These are phyloP conservation scores for Cataglyphis livida DNA, from an alignment of 2,888 invertebrate genomes.

Conservation along the genomic window DNA sequence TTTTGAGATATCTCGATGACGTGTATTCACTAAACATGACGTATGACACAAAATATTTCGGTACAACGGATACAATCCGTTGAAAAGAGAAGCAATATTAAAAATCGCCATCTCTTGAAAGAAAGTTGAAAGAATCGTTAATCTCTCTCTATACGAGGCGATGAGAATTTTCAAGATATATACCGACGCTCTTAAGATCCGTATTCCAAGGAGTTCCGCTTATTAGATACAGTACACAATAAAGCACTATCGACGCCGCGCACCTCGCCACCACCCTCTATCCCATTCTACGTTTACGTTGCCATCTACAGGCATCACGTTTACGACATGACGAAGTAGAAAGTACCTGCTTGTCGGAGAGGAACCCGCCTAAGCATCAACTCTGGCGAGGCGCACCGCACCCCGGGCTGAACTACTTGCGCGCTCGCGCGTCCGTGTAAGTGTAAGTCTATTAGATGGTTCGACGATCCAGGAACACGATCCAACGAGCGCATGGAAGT, in stretches of 20 bases:
- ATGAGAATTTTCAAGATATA: background rate
- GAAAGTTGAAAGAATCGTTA: background rate
- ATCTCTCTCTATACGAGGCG: background rate
- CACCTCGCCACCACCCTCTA: slow-evolving; percentile 3
- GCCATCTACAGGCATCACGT: slow-evolving; percentile 22
- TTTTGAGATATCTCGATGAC: slow-evolving; percentile 12
- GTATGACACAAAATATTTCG: background rate
- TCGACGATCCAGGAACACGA: slow-evolving; percentile 66
- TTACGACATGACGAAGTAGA: slow-evolving; percentile 46
- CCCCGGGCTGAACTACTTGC: slow-evolving; percentile 6
- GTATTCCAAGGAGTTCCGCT: slow-evolving; percentile 15
- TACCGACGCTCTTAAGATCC: background rate
- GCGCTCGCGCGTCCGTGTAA: slow-evolving; percentile 48
- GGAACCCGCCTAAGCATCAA: slow-evolving; percentile 36
- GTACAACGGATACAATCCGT: no score
- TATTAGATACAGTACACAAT: slow-evolving; percentile 32
- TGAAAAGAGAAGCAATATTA: background rate
- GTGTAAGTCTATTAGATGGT: slow-evolving; percentile 73
- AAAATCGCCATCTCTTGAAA: background rate
- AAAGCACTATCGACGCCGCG: slow-evolving; percentile 27
- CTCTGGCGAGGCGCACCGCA: background rate
- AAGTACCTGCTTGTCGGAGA: slow-evolving; percentile 26
- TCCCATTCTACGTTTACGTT: slow-evolving; percentile 27
- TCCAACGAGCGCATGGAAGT: slow-evolving; percentile 49
- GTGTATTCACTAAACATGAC: background rate